These are phyloP conservation scores for Eleginops maclovinus DNA, from an alignment of 2,113 vertebrate genomes.

Conservation along the genomic window DNA sequence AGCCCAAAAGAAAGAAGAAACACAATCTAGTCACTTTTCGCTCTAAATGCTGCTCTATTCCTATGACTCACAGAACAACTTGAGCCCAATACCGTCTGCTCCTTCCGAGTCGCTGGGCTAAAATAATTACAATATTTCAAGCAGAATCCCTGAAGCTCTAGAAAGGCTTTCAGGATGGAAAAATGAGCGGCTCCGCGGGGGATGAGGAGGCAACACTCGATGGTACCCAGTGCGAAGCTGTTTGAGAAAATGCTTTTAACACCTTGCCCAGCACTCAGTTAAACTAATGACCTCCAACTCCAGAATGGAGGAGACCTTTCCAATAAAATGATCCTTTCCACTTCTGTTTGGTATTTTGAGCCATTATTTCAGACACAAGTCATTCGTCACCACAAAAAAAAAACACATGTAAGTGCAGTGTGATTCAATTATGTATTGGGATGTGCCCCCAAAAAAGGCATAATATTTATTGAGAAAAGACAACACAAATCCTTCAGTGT, in stretches of 20 bases:
- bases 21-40: background rate
- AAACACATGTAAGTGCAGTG: background rate
- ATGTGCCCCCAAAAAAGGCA: too few species aligned
- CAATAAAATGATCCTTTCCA: constrained; percentile 12
- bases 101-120: constrained; percentile 22
- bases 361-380: background rate
- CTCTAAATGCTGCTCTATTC: background rate
- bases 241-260: constrained; percentile 62
- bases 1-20: background rate
- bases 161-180: constrained; percentile 29
- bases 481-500: too few species aligned
- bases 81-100: constrained; percentile 10
- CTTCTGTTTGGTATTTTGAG: constrained; percentile 32
- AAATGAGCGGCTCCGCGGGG: constrained; percentile 45
- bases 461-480: too few species aligned
- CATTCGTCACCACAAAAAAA: background rate
- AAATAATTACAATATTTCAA: constrained; percentile 57
- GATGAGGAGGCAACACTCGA: constrained; percentile 39
- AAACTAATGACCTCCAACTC: constrained; percentile 41
- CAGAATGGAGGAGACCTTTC: constrained; percentile 35
- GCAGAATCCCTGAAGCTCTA: constrained; percentile 6
- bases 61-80: background rate
- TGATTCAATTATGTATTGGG: background rate
- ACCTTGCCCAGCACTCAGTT: constrained; percentile 29
- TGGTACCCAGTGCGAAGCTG: constrained; percentile 24